phyloP scores from a whole-genome alignment of 2,888 invertebrate species.

The Ditylenchus weischeri region DNA sequence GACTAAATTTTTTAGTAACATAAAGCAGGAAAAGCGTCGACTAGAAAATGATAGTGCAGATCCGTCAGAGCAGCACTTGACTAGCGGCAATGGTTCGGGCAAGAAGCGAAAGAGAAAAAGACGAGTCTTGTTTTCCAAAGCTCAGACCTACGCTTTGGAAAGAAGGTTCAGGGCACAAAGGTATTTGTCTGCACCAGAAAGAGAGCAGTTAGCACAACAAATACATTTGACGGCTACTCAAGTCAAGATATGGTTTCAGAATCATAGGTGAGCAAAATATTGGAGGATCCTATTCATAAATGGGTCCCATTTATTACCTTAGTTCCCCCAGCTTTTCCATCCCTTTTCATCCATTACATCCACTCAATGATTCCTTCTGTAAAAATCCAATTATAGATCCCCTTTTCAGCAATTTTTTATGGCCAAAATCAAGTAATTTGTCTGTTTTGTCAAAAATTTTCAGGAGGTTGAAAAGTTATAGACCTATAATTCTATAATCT shows the following conservation, averaged over 20 bases:
- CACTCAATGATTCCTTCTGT: no score
- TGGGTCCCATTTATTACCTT: no score
- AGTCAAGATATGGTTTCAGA: conserved; percentile 81
- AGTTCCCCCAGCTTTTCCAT: no score
- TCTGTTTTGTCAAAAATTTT: no score
- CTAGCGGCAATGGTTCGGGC: neutral
- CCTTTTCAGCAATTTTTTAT: no score
- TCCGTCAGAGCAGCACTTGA: neutral
- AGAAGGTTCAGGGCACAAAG: conserved; percentile 89
- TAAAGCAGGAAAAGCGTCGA: conserved; percentile 6
- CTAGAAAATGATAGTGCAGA: neutral
- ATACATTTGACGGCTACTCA: conserved; percentile 94
- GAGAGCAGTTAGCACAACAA: conserved; percentile 90
- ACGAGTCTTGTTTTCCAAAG: conserved; percentile 91
- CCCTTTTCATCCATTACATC: no score
- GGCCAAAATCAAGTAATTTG: no score
- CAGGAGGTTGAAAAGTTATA: no score
- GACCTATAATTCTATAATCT: no score
- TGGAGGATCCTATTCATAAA: no score
- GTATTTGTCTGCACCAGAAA: conserved; percentile 92
- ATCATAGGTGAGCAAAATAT: conserved; percentile 10
- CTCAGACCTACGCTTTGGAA: conserved; percentile 92
- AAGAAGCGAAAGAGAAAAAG: conserved; percentile 77
- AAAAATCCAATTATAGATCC: no score
- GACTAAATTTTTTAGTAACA: neutral